A percentile compares a stretch with the other conserved stretches of the same genome.
Conservation (phyloP, 35 echinoderm and acorn worm genomes). For the Ophioderma brevispina region DNA sequence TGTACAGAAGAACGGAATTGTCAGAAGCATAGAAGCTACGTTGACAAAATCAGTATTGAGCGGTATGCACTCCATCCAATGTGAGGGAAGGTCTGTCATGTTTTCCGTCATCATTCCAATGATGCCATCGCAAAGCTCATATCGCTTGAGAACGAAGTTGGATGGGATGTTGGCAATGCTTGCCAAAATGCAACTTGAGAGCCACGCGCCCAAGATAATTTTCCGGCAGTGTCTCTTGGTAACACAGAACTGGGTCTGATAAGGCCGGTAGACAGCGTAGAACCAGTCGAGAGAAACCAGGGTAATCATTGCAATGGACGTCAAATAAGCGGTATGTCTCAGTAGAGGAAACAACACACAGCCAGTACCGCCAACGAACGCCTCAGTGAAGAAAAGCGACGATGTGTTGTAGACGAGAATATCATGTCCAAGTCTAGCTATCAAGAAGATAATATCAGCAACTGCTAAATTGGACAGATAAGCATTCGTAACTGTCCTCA, state of each 20-base stretch:
- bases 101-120: not conserved
- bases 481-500: conserved; percentile 81
- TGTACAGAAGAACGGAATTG: conserved; percentile 39
- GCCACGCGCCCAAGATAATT: too few species aligned
- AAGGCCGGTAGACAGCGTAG: conserved; percentile 82
- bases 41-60: not conserved
- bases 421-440: conserved; percentile 59
- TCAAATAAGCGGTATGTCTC: conserved; percentile 41
- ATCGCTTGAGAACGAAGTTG: too few species aligned
- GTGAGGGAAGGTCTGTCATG: not conserved
- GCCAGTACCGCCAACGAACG: conserved; percentile 29
- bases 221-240: too few species aligned
- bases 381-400: conserved; percentile 30
- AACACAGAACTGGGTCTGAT: too few species aligned
- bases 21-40: conserved; percentile 22
- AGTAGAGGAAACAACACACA: conserved; percentile 58
- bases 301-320: conserved; percentile 60
- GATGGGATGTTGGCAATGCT: too few species aligned
- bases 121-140: conserved; percentile 37
- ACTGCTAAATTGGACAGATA: conserved; percentile 80
- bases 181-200: too few species aligned
- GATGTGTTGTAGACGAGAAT: conserved; percentile 43
- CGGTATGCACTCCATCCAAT: not conserved
- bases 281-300: conserved; percentile 68
- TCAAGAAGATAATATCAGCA: conserved; percentile 65